Evolutionary conservation across 2,888 invertebrate genomes (phyloP), one percentile per base, ranked within the genome.

Genomic region (Melanchra persicariae): DNA sequence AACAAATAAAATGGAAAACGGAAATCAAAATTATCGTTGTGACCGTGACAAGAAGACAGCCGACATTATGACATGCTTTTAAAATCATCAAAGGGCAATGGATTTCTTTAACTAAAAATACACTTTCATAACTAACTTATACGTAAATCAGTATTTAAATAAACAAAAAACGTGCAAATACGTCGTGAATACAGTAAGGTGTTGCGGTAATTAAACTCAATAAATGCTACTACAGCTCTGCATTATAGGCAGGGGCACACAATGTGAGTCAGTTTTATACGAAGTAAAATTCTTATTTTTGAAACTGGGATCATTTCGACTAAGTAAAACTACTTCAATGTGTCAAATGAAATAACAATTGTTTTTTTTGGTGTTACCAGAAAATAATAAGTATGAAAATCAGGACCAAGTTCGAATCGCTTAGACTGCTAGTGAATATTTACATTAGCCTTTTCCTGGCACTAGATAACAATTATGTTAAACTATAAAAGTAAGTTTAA

Each of bases 141-240:
- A n/a, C n/a, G n/a, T n/a, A n/a, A n/a, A 1, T 19, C 34, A 40
- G 24, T 58, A 47, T 57, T 52, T 43, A 60, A 69, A 58, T 34
- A 59, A 43, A 52, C 26, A 78, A 76, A 80, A 74, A 77, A 63
- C 49, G 40, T 68, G 77, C 74, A 73, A 73, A 70, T 72, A 51
- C 45, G 47, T 81, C 79, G 81, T 83, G 79, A 74, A 83, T 84
- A 81, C 72, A 64, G 74, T 77, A 73, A 77, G 76, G 84, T 84
- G 85, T 83, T 87, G 82, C 82, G 82, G 87, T 88, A 90, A 91
- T 90, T 88, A 89, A 85, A 81, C 85, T 85, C 87, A 88, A 89
- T 88, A 86, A 86, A 86, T 85, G 87, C 86, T 86, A 74, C 82
- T 80, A 82, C 80, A 81, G 78, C 79, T 86, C 85, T 89, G 87